A percentile compares a stretch with the other conserved stretches of the same genome.
Conservation (phyloP, 2,888 invertebrate genomes). For the Drosophila prostipennis region DNA sequence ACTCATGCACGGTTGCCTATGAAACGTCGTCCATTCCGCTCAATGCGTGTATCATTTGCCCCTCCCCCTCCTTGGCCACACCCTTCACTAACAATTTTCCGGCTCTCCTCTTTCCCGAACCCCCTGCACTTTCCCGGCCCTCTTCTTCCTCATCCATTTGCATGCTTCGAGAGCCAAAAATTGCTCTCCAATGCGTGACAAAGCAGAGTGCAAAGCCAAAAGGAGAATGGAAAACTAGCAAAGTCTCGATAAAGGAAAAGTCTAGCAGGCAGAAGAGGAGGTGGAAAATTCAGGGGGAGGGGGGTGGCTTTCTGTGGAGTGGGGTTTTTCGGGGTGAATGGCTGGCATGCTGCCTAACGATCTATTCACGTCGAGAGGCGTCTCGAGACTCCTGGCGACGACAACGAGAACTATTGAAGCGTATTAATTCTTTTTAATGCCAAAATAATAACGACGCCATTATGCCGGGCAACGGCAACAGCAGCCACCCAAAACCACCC, state of each 20-base stretch:
- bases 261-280: slow-evolving; percentile 1
- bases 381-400: slow-evolving; percentile 48
- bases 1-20: slow-evolving; percentile 30
- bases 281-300: slow-evolving; percentile 1
- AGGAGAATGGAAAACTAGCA: slow-evolving; percentile 53
- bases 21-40: slow-evolving; percentile 10
- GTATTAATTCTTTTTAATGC: slow-evolving; percentile 80
- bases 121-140: background rate
- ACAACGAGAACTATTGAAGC: slow-evolving; percentile 70
- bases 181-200: slow-evolving; percentile 73
- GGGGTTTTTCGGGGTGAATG: slow-evolving; percentile 16
- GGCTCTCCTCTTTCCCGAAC: background rate
- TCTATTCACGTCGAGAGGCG: slow-evolving; percentile 75
- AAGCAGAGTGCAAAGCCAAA: slow-evolving; percentile 64
- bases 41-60: slow-evolving; percentile 16
- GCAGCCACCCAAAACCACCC: slow-evolving; percentile 5
- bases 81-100: slow-evolving; percentile 17
- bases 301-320: too few relatives aligned
- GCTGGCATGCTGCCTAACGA: slow-evolving; percentile 72
- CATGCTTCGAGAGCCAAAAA: slow-evolving; percentile 64
- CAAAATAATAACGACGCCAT: slow-evolving; percentile 80
- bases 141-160: slow-evolving; percentile 36
- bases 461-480: slow-evolving; percentile 64
- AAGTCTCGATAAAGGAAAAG: slow-evolving; percentile 46
- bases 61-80: background rate